Evolutionary conservation across 2,113 vertebrate species (phyloP).

Genomic region (Rhagologus leucostigma): DNA sequence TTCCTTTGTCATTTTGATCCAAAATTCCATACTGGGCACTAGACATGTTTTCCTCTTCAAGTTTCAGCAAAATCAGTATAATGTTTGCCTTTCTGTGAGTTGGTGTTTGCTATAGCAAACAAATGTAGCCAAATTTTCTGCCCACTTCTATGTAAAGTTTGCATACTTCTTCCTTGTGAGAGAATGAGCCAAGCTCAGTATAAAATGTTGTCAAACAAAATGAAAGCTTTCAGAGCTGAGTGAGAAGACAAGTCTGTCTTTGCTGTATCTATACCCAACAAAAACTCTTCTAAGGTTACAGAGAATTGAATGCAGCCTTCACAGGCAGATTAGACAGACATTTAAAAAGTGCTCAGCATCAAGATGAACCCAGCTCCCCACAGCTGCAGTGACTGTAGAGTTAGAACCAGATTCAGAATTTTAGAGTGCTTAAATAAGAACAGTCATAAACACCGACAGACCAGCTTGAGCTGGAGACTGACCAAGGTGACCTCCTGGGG

Average conservation of each 20-base stretch:
- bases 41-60: background rate
- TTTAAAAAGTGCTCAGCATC: background rate
- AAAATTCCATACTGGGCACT: background rate
- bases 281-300: background rate
- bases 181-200: background rate
- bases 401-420: background rate
- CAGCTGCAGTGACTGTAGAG: background rate
- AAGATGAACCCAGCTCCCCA: background rate
- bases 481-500: background rate
- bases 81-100: background rate
- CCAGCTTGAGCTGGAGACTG: background rate
- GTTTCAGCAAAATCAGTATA: background rate
- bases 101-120: background rate
- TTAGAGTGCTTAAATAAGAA: background rate
- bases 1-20: background rate
- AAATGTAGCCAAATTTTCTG: conserved; percentile 1
- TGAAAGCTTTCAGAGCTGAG: background rate
- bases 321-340: background rate
- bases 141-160: background rate
- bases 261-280: background rate
- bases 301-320: background rate
- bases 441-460: background rate
- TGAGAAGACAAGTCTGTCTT: background rate
- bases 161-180: background rate
- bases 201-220: background rate